A percentile compares a stretch with the other conserved stretches of the same genome.
Conservation (phyloP, 2,888 invertebrate species). For the Apodemia duryi region DNA sequence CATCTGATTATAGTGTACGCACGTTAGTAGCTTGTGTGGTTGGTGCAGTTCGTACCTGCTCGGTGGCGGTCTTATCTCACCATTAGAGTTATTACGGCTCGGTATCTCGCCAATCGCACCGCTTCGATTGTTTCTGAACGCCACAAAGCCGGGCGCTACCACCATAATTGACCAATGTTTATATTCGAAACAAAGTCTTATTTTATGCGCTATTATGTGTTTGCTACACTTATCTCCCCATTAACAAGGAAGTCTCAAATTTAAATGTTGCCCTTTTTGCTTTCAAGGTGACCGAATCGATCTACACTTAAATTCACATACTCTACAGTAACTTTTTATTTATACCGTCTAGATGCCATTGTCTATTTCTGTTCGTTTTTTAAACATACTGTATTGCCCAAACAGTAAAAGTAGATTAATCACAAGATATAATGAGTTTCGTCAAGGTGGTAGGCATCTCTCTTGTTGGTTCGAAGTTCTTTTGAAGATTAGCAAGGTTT, state of each 20-base stretch:
- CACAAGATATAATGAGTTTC: no score
- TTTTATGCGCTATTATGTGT: conserved; percentile 62
- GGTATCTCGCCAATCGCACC: conserved; percentile 75
- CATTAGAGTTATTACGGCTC: conserved; percentile 76
- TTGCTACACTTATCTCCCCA: conserved; percentile 42
- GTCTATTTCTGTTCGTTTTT: no score
- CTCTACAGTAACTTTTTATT: not conserved
- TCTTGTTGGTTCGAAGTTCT: no score
- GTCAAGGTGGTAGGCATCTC: no score
- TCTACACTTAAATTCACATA: not conserved
- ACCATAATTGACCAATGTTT: conserved; percentile 77
- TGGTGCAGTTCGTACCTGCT: conserved; percentile 54
- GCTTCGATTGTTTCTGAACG: conserved; percentile 76
- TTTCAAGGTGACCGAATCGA: not conserved
- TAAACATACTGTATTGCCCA: no score
- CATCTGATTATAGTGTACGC: conserved; percentile 53
- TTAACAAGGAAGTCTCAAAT: conserved; percentile 44
- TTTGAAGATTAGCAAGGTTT: no score
- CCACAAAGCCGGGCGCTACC: conserved; percentile 65
- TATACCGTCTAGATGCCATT: not conserved
- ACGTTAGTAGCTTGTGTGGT: conserved; percentile 38
- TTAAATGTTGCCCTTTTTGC: conserved; percentile 34
- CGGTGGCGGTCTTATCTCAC: conserved; percentile 73
- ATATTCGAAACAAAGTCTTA: conserved; percentile 66
- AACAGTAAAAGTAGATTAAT: no score